Evolutionary conservation across 2,797 vertebrate species (phyloP), one percentile per base, ranked within the genome.

Genomic region (Mormyrops boulengeri): DNA sequence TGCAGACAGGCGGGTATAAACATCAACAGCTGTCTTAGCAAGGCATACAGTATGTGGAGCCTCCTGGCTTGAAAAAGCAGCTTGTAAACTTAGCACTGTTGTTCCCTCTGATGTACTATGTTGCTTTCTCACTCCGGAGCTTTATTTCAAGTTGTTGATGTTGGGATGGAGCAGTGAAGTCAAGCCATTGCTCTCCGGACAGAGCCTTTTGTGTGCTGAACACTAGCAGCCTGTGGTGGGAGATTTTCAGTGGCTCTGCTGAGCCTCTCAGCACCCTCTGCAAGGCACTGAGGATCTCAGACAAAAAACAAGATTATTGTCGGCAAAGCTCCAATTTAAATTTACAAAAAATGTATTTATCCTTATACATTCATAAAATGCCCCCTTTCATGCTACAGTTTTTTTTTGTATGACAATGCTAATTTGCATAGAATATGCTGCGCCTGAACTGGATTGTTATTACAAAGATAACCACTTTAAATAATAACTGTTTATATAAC

Each of bases 1-100:
- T n/a, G 62, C 62, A 84, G 91, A 89, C 88, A 66, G 91, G 87
- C 89, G 89, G 88, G 89, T 0, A n/a, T 88, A 89, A 90, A 89
- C 90, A 90, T 87, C 5, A 44, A 57, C 88, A 60, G 60, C 9
- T 87, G 17, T 41, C 86, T 44, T 60, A 52, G 4, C 30, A 60
- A 69, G 91, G 86, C 57, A 52, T 88, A 90, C 87, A 30, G 26
- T 30, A 30, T 30, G 88, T 85, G 88, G 50, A 62, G 84, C 91
- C 89, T 86, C 88, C 87, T 91, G 85, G 88, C 62, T 60, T 86
- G 9, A 88, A 90, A 90, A 91, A 90, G 82, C 82, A 47, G 80
- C 89, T 89, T 62, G 47, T 73, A 91, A 90, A 89, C 89, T 88
- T 91, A 90, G 89, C 60, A 0, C 34, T 53, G 89, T 49, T 89